Evolutionary conservation across 2,113 vertebrate species (phyloP).

Genomic region (Erythrolamprus reginae): DNA sequence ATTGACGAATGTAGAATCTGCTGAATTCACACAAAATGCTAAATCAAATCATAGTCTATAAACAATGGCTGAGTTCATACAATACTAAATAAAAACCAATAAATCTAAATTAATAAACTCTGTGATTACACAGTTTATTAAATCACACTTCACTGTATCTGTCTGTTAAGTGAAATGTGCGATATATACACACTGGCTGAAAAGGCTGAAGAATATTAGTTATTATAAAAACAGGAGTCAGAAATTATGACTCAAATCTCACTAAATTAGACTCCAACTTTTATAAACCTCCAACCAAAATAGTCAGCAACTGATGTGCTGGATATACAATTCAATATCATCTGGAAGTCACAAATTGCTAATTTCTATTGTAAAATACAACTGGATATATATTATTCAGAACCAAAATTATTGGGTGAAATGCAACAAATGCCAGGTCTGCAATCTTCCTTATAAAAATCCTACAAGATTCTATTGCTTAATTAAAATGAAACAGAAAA

Average conservation of each 20-base stretch:
- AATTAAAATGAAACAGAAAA: background rate
- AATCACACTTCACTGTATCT: background rate
- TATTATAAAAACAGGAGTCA: background rate
- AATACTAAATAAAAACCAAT: background rate
- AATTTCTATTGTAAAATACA: background rate
- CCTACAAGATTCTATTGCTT: background rate
- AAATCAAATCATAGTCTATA: background rate
- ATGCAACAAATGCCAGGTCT: background rate
- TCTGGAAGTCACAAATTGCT: background rate
- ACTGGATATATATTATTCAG: background rate
- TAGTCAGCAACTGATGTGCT: background rate
- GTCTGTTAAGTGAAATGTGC: background rate
- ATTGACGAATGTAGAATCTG: background rate
- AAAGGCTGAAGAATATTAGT: background rate
- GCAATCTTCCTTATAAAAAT: background rate
- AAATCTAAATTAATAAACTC: background rate
- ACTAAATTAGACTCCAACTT: background rate
- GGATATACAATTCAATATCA: background rate
- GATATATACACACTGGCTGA: background rate
- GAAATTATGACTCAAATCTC: background rate
- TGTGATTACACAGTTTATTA: too few relatives aligned
- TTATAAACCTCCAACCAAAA: background rate
- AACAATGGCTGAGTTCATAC: background rate
- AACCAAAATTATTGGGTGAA: background rate
- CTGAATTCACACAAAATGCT: background rate